Evolutionary conservation across 1,140 invertebrate species (phyloP).

Genomic region (Mesaphorura yosii): DNA sequence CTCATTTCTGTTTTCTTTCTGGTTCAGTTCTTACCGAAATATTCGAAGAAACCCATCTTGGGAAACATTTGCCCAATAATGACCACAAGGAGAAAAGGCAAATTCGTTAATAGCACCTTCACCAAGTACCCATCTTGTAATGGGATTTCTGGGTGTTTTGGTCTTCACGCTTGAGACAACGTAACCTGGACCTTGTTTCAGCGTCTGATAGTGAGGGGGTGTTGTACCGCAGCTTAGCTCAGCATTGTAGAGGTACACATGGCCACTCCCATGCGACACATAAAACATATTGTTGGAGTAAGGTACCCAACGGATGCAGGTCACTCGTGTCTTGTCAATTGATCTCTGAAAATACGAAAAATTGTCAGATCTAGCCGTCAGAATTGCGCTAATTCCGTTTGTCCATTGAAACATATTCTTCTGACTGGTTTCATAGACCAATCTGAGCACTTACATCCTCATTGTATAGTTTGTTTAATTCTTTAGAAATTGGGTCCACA

Average conservation of each 20-base stretch:
- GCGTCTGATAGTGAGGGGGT: slow-evolving; percentile 79
- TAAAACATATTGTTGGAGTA: slow-evolving; percentile 85
- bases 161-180: slow-evolving; percentile 91
- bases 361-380: background rate
- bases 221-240: slow-evolving; percentile 76
- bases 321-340: slow-evolving; percentile 96
- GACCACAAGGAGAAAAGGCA: slow-evolving; percentile 87
- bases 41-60: slow-evolving; percentile 94
- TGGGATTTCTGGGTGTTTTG: slow-evolving; percentile 87
- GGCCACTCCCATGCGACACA: slow-evolving; percentile 88
- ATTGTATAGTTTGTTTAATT: slow-evolving; percentile 92
- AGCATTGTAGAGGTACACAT: slow-evolving; percentile 91
- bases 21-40: slow-evolving; percentile 58
- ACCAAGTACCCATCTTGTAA: slow-evolving; percentile 75
- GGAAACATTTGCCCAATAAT: slow-evolving; percentile 81
- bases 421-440: too few species aligned
- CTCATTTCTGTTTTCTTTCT: too few species aligned
- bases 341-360: slow-evolving; percentile 54
- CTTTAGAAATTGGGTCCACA: slow-evolving; percentile 92
- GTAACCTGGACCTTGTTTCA: slow-evolving; percentile 90
- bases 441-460: slow-evolving; percentile 66
- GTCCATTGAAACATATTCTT: slow-evolving; percentile 14
- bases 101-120: slow-evolving; percentile 88
- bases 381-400: slow-evolving; percentile 26
- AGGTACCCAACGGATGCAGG: slow-evolving; percentile 96